A percentile compares a stretch with the other conserved stretches of the same genome.
phyloP scores from a whole-genome alignment of 2,113 vertebrate genomes.

The Ictidomys tridecemlineatus region DNA sequence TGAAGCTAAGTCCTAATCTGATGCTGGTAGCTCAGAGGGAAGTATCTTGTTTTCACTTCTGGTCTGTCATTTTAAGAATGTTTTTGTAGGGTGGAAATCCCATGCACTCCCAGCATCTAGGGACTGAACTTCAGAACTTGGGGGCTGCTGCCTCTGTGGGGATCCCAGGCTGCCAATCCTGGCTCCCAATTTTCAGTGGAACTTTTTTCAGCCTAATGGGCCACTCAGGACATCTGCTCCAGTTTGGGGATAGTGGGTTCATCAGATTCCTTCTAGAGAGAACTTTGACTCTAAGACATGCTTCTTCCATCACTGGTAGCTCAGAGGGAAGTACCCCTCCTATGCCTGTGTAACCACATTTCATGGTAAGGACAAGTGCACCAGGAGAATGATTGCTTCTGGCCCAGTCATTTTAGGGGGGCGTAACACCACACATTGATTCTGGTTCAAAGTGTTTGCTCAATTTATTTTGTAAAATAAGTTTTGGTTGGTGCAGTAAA shows the following conservation, averaged over 20 bases:
- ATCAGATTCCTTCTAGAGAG: conserved; percentile 25
- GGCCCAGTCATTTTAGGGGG: not conserved
- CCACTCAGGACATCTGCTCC: not conserved
- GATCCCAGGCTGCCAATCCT: not conserved
- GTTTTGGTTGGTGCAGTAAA: conserved; percentile 23
- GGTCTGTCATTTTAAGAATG: conserved; percentile 4
- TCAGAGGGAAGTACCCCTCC: not conserved
- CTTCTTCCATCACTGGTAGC: not conserved
- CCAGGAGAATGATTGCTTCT: not conserved
- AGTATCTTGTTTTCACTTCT: not conserved
- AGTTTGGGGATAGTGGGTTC: not conserved
- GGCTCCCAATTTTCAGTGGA: not conserved
- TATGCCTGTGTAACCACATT: not conserved
- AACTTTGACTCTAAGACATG: not conserved
- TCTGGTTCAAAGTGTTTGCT: conserved; percentile 27
- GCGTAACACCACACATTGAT: not conserved
- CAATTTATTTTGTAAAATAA: conserved; percentile 44
- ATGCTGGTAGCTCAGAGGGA: not conserved
- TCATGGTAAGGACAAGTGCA: not conserved
- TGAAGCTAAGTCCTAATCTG: not conserved
- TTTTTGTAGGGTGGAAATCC: not conserved
- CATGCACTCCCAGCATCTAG: not conserved
- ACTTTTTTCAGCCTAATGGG: not conserved
- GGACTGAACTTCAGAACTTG: not conserved
- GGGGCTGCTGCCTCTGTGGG: not conserved